Base-by-base conservation (phyloP, 2,797 vertebrate genomes). In the Amazona ochrocephala region DNA sequence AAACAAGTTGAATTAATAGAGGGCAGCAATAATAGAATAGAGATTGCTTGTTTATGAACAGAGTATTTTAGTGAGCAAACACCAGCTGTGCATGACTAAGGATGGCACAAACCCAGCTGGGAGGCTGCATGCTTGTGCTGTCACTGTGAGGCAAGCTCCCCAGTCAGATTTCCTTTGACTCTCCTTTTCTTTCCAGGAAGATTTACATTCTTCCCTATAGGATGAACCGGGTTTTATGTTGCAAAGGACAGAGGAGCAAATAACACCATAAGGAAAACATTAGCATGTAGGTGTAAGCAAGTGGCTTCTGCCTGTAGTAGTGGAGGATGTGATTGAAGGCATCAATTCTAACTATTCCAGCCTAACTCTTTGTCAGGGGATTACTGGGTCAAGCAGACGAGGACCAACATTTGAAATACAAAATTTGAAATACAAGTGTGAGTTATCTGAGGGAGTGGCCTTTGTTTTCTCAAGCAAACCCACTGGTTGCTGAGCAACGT, bases 51-150 rank as follows among this genome's bases (percentile, higher is more conserved):
- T 97, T 98, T 97, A 94, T 97, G 96, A 97, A 97, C 74, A 94
- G 95, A 96, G 88, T 97, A 93, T 97, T 97, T 97, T 95, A 94
- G 96, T 97, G 97, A 97, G 96, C 93, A 97, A 96, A 96, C 88
- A 94, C 95, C 97, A 98, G 97, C 98, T 97, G 97, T 97, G 96
- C 66, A 34, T 95, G 96, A 96, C 96, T 96, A 94, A 96, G 88
- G 93, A 80, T 97, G 98, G 97, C 98, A 96, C 67, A 83, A 75
- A 86, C 97, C 97, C 97, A 98, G 94, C 90, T 81, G 79, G 93
- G 95, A 95, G 95, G 88, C 82, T 91, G 88, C 65, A 10, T 90
- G 71, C 87, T 96, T 96, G 60, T 89, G 89, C 93, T 96, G 90
- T 95, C 75, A 88, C 89, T n/a, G 21, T 30, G 75, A 94, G 86